Evolutionary conservation across 2,797 vertebrate species (phyloP).

Genomic region (Serranus cabrilla): DNA sequence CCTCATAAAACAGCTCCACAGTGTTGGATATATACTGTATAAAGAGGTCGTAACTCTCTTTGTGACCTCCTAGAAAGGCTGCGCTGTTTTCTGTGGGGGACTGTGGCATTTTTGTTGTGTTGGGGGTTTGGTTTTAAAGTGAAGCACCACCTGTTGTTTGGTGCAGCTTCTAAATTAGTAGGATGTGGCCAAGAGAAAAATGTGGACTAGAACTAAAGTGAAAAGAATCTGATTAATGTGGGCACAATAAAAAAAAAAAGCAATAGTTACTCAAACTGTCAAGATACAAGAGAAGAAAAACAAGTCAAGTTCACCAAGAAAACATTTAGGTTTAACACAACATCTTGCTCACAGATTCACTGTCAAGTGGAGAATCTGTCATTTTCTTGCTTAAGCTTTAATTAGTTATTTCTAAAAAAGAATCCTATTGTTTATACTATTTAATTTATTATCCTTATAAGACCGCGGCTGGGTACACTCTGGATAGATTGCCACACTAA

Average conservation of each 20-base stretch:
- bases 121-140: background rate
- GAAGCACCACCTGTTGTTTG: slow-evolving; percentile 13
- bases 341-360: background rate
- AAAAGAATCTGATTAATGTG: slow-evolving; percentile 1
- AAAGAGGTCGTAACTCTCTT: slow-evolving; percentile 18
- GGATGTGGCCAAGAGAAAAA: background rate
- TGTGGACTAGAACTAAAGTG: background rate
- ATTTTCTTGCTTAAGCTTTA: background rate
- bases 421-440: background rate
- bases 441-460: no score
- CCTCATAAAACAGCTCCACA: slow-evolving; percentile 39
- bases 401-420: background rate
- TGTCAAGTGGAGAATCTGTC: background rate
- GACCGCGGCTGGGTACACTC: no score
- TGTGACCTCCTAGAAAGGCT: slow-evolving; percentile 9
- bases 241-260: background rate
- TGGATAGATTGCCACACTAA: no score
- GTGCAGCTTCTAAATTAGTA: background rate
- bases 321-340: background rate
- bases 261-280: background rate
- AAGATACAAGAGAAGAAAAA: background rate
- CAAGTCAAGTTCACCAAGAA: background rate
- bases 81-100: background rate
- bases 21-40: slow-evolving; percentile 47
- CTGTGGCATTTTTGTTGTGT: background rate